Evolutionary conservation across 2,113 vertebrate species (phyloP), one percentile per base, ranked within the genome.

Genomic region (Neogobius melanostomus): DNA sequence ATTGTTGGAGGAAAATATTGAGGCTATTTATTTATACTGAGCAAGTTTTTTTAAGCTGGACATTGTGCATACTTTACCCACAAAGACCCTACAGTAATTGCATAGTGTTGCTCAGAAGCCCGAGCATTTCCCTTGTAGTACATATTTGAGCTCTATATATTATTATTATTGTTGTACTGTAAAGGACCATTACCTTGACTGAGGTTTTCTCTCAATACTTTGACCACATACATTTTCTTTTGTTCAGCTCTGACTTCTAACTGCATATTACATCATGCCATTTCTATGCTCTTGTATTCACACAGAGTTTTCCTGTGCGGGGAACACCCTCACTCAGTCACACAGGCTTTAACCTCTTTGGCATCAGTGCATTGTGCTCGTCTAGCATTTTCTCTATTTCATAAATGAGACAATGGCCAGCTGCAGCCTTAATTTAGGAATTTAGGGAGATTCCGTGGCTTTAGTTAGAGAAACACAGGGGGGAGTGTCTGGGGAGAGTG

Each of bases 371-470:
- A 75, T 72, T 82, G 71, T 79, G 80, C 6, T 61, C 60, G 42
- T 11, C 67, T 11, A 68, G 78, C 69, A 57, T 44, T 74, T 81
- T 47, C 68, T 82, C 76, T 79, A 53, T 81, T 79, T 82, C 52
- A 77, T 8, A 68, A 65, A 66, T 52, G 63, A 75, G 77, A 82
- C 79, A 83, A 87, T 74, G 64, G 76, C 71, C 76, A 85, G 82
- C 81, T 85, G 85, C 62, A 17, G 64, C 15, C 43, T 64, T 81
- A 62, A 48, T 64, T 8, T 3, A 59, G 86, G 82, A 84, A 82
- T 82, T 82, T 74, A 63, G 89, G 89, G 87, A 85, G 81, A 90
- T 89, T 89, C 85, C 87, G 66, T 71, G 72, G 81, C 74, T 74
- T 76, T 66, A 67, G n/a, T 1, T 12, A 50, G 71, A 79, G 71